A percentile compares a stretch with the other conserved stretches of the same genome.
Evolutionary conservation across 2,888 invertebrate genomes (phyloP).

Genomic region (Ormyrus pomaceus): DNA sequence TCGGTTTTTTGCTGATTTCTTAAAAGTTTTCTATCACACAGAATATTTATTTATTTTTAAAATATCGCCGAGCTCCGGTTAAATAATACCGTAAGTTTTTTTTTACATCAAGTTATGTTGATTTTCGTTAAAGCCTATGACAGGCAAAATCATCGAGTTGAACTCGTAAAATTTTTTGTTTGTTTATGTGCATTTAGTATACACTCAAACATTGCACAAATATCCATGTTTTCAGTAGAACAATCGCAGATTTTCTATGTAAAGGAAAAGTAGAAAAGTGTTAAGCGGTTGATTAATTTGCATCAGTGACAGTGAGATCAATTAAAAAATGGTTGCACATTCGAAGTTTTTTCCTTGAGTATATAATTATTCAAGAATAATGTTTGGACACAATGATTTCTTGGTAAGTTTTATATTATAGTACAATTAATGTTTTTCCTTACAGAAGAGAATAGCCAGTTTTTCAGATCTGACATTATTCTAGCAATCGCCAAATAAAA

Average conservation of each 20-base stretch:
- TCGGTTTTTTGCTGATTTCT: conserved; percentile 23
- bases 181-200: conserved; percentile 24
- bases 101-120: conserved; percentile 30
- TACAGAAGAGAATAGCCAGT: conserved; percentile 13
- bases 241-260: not conserved
- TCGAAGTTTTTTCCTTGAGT: conserved; percentile 8
- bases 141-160: conserved; percentile 22
- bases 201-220: conserved; percentile 46
- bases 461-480: conserved; percentile 22
- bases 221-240: conserved; percentile 12
- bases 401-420: not conserved
- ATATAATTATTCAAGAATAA: conserved; percentile 20
- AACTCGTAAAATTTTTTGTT: conserved; percentile 31
- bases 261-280: conserved; percentile 29
- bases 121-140: conserved; percentile 9
- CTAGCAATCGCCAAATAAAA: conserved; percentile 33
- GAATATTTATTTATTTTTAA: conserved; percentile 38
- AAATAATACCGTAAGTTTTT: conserved; percentile 13
- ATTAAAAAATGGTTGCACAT: conserved; percentile 14
- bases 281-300: conserved; percentile 26
- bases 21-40: conserved; percentile 29
- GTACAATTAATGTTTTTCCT: conserved; percentile 23
- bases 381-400: conserved; percentile 6
- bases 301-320: conserved; percentile 24
- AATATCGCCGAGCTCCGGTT: conserved; percentile 14